Percentiles rank a stretch among this genome's conserved stretches.
Evolutionary conservation across 2,113 vertebrate genomes (phyloP).

Genomic region (Pogona vitticeps): DNA sequence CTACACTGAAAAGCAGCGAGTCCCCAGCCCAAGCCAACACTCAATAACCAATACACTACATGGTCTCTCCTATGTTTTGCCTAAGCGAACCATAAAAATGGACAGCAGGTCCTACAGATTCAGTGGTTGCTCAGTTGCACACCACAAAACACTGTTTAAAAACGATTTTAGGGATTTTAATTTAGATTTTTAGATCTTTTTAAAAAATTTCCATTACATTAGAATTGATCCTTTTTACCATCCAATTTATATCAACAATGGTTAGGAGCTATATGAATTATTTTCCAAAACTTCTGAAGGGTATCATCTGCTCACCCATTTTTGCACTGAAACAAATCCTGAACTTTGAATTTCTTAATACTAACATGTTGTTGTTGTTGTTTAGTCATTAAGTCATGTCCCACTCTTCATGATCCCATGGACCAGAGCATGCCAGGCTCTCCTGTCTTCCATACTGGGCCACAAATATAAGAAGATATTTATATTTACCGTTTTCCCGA

Average conservation of each 20-base stretch:
- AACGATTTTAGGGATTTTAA: background rate
- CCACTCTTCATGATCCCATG: too few relatives aligned
- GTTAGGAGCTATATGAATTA: too few relatives aligned
- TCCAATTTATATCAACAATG: background rate
- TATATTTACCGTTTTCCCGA: too few relatives aligned
- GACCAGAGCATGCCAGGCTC: too few relatives aligned
- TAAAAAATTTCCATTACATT: background rate
- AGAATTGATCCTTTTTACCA: background rate
- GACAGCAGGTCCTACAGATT: background rate
- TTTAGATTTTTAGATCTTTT: background rate
- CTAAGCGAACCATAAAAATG: background rate
- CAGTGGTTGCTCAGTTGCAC: background rate
- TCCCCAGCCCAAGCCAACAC: background rate
- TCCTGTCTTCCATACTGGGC: too few relatives aligned
- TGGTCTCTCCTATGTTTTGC: background rate
- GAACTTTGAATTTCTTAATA: too few relatives aligned
- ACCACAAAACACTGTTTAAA: background rate
- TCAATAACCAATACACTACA: background rate
- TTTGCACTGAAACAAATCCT: background rate
- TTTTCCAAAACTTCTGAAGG: background rate
- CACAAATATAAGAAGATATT: too few relatives aligned
- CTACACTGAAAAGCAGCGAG: background rate
- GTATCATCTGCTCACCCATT: too few relatives aligned
- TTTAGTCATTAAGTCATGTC: too few relatives aligned
- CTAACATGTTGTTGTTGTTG: too few relatives aligned